Conservation (phyloP, 2,113 vertebrate genomes). For the Ailurus styani region DNA sequence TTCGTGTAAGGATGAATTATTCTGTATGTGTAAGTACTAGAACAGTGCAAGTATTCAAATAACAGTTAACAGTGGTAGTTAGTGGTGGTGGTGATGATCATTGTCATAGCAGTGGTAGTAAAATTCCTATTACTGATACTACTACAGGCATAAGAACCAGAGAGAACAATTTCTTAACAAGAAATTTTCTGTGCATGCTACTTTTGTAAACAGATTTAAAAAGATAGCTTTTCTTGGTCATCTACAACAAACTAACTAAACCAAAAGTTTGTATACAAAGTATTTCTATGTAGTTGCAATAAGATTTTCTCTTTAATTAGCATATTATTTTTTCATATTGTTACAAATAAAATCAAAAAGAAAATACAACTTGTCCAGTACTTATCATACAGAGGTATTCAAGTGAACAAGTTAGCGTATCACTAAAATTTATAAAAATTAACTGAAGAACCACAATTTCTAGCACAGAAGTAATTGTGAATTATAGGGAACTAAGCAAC, state of each 20-base stretch:
- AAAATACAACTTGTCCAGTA: not conserved
- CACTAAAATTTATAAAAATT: slow-evolving; percentile 5
- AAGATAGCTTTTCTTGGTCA: not conserved
- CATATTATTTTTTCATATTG: not conserved
- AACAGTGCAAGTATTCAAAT: not conserved
- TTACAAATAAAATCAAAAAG: not conserved
- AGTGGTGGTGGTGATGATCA: too few species aligned
- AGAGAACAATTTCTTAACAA: not conserved
- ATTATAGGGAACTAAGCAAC: not conserved
- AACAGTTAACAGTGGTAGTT: not conserved
- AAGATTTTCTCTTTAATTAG: not conserved
- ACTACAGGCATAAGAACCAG: not conserved
- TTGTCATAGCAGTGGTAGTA: not conserved
- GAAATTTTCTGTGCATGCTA: not conserved
- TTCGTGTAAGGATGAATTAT: not conserved
- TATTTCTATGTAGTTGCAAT: not conserved
- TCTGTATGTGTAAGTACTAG: not conserved
- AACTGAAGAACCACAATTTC: not conserved
- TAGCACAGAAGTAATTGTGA: not conserved
- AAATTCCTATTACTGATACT: not conserved
- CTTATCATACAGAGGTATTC: not conserved
- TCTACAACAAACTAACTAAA: not conserved
- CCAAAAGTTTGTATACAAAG: not conserved
- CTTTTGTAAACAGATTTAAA: not conserved
- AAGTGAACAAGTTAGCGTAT: not conserved